Conservation (phyloP, 2,888 invertebrate genomes). For the Zygogramma bicolorata region DNA sequence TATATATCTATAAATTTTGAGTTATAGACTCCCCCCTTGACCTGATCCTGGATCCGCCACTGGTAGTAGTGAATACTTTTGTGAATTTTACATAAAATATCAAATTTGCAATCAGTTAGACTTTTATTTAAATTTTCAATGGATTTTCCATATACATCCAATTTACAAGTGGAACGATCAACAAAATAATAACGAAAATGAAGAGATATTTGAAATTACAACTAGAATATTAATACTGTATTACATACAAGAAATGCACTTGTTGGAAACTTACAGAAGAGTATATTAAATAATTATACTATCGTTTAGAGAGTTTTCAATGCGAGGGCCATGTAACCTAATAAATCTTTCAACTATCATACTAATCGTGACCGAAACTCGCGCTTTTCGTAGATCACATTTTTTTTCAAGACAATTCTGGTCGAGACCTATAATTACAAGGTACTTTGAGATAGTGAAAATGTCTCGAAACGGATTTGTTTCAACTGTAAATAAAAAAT, state of each 20-base stretch:
- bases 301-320: conserved; percentile 43
- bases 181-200: conserved; percentile 40
- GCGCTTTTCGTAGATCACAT: conserved; percentile 46
- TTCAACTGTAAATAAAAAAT: conserved; percentile 46
- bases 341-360: conserved; percentile 39
- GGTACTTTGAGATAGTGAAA: conserved; percentile 49
- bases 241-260: conserved; percentile 93
- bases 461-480: conserved; percentile 47
- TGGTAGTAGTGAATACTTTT: too few species aligned
- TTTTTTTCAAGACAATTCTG: conserved; percentile 48
- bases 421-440: conserved; percentile 51
- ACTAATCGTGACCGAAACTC: conserved; percentile 55
- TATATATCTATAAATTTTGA: too few species aligned
- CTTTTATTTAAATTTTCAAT: conserved; percentile 50
- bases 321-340: conserved; percentile 53
- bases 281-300: conserved; percentile 59
- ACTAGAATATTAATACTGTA: conserved; percentile 86
- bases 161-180: conserved; percentile 48
- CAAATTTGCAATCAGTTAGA: conserved; percentile 38
- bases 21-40: too few species aligned
- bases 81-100: too few species aligned
- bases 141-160: conserved; percentile 53
- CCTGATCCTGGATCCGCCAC: too few species aligned
- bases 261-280: conserved; percentile 91
- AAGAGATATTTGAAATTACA: conserved; percentile 49